Base-by-base conservation (phyloP, 2,888 invertebrate genomes). In the Heliconius sara region DNA sequence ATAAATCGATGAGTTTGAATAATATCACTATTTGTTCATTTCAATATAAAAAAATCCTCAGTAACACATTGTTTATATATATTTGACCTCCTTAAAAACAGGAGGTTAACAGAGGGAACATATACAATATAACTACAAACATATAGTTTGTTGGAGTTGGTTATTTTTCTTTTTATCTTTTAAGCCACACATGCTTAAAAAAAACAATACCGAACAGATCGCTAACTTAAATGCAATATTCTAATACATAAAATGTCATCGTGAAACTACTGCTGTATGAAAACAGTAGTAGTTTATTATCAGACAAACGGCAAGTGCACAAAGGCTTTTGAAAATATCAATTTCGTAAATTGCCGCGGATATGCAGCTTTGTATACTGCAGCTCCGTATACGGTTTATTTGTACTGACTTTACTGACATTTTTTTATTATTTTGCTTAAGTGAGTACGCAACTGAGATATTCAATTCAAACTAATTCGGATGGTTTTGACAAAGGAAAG, bases 241-340 rank as follows among this genome's bases (percentile, higher is more conserved):
- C 16, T 34, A 30, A 66, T 34, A 34, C 19, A 30, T 30, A 16
- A 13, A 66, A 66, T 7, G 3, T 22, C 27, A 6, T 30, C 9
- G 13, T 12, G 12, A 25, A 25, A n/a, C 63, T 25, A 63, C 63
- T 25, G 4, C 52, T 52, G 16, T 19, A 19, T 25, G n/a, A 10
- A 25, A 13, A 71, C 43, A 25, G 43, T 5, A 7, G 13, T 39
- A 19, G 27, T 47, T 27, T 25, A 70, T 70, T 47, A 70, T 16
- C 6, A 25, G 25, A 70, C 70, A 71, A 71, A 47, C 47, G 27
- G 71, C 43, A 34, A 67, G 19, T 27, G 9, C 6, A 43, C 70
- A 70, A 72, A 57, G 52, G 71, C 71, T 52, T 52, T 57, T 30
- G 27, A 72, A 72, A 72, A 30, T 52, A 30, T 52, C 71, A 52